A percentile compares a stretch with the other conserved stretches of the same genome.
phyloP scores from a whole-genome alignment of 2,888 invertebrate species.

The Drosophila sordidula region DNA sequence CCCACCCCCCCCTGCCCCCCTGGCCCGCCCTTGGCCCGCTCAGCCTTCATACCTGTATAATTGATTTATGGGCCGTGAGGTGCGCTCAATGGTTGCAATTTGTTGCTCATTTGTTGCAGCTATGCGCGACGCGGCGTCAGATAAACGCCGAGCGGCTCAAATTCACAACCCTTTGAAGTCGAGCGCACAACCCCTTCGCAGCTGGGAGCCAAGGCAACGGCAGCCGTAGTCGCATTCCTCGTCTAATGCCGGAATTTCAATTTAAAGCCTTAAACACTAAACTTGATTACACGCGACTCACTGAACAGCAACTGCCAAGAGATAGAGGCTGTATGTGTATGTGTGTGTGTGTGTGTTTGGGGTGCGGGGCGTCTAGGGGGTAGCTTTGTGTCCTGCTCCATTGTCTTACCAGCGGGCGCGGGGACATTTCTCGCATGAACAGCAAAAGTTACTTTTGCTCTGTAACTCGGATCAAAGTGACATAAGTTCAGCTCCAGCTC shows the following conservation, averaged over 20 bases:
- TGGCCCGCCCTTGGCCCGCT: not conserved
- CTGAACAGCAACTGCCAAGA: conserved; percentile 52
- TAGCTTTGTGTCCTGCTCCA: conserved; percentile 42
- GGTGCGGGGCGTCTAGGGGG: not conserved
- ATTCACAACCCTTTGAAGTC: conserved; percentile 17
- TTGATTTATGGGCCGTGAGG: conserved; percentile 59
- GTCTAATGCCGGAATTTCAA: conserved; percentile 81
- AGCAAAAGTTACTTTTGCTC: conserved; percentile 68
- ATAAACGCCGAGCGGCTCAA: conserved; percentile 10
- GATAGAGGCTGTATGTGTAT: conserved; percentile 6
- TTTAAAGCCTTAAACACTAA: conserved; percentile 81
- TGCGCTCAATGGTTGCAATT: conserved; percentile 60
- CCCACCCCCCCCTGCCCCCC: not conserved
- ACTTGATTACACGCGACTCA: conserved; percentile 80
- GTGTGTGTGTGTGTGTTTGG: conserved; percentile 6
- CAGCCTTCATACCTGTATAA: conserved; percentile 27
- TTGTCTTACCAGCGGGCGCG: conserved; percentile 32
- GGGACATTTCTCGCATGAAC: conserved; percentile 60
- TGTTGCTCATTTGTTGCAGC: conserved; percentile 60
- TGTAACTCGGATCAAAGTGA: conserved; percentile 73
- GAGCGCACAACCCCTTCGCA: conserved; percentile 14
- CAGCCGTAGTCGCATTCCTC: conserved; percentile 66
- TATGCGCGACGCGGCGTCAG: conserved; percentile 10
- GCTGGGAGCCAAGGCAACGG: conserved; percentile 17
- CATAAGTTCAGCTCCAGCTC: conserved; percentile 61